phyloP scores from a whole-genome alignment of 2,888 invertebrate genomes.

The Torymus tubicola region DNA sequence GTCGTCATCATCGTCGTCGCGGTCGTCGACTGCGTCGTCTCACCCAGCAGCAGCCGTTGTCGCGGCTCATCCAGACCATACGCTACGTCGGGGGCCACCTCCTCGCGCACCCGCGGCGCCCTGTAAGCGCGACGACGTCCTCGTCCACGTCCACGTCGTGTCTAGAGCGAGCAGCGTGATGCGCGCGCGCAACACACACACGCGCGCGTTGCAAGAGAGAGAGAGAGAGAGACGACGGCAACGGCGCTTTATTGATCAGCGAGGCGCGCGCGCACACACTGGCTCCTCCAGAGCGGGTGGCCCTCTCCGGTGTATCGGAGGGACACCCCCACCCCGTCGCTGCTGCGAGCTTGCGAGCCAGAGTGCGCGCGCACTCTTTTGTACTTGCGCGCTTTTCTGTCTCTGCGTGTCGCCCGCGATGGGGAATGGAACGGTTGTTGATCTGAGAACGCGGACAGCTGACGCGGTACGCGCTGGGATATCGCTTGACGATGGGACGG shows the following conservation, averaged over 20 bases:
- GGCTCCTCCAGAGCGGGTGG: background rate
- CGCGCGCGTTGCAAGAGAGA: too few species aligned
- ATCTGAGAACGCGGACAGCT: too few species aligned
- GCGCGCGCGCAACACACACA: too few species aligned
- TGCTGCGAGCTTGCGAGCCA: too few species aligned
- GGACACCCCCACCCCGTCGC: too few species aligned
- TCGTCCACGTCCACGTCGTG: background rate
- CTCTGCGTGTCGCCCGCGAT: too few species aligned
- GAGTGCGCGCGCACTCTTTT: too few species aligned
- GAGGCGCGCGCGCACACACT: background rate
- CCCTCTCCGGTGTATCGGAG: too few species aligned
- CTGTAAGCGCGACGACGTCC: background rate
- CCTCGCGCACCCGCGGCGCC: background rate
- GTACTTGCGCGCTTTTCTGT: too few species aligned
- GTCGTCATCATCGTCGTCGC: conserved; percentile 8
- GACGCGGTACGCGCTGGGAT: too few species aligned
- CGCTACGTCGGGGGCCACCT: background rate
- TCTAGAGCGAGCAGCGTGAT: background rate
- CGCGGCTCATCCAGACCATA: background rate
- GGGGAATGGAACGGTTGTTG: too few species aligned
- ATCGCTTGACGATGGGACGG: too few species aligned
- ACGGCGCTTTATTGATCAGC: conserved; percentile 32
- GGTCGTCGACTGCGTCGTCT: background rate
- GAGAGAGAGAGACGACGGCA: background rate
- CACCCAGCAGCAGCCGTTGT: background rate